Base-by-base conservation (phyloP, 2,113 vertebrate genomes). In the Electrona antarctica region DNA sequence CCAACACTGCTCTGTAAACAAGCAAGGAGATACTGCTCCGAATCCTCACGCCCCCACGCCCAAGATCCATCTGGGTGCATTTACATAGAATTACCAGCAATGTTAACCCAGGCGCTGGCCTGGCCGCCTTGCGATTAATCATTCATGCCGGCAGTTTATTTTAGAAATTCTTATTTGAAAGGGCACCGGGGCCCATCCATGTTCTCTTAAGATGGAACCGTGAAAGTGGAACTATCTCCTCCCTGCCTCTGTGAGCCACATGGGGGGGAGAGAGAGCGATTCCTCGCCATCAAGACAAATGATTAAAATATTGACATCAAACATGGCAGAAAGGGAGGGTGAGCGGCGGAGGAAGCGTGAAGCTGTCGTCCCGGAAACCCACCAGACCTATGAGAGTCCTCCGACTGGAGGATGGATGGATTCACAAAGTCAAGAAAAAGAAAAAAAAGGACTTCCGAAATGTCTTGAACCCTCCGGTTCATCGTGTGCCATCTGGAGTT, bases 1-100 rank as follows among this genome's bases (percentile, higher is more conserved):
- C 94, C 92, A 93, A 84, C 93, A 91, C 93, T 93, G 93, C 69
- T 62, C 62, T 71, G 91, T 93, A 94, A 97, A 94, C 93, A 94
- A 93, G 90, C 87, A 90, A 93, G 66, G 71, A 72, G 77, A 90
- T 81, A 79, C 74, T 77, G 82, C 86, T 88, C 90, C 87, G 81
- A 91, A 58, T 80, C 81, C 79, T 21, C 49, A 46, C 71, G 64
- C 87, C 78, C 7, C 78, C 28, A 51, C 74, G 84, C 74, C 77
- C 84, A 91, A 92, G 78, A 88, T 89, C 86, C 69, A 71, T 90
- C 87, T 74, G 62, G 69, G 84, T 87, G 85, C 83, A 92, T 92
- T 94, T 92, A 90, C 81, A 92, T 86, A 88, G 90, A 93, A 93
- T 93, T 92, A 92, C 91, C 83, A 85, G 89, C 85, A 85, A 78